Percentiles rank a stretch among this genome's conserved stretches.
These are phyloP conservation scores for Drosophila lutescens DNA, from an alignment of 2,888 invertebrate species.

Conservation along the genomic window DNA sequence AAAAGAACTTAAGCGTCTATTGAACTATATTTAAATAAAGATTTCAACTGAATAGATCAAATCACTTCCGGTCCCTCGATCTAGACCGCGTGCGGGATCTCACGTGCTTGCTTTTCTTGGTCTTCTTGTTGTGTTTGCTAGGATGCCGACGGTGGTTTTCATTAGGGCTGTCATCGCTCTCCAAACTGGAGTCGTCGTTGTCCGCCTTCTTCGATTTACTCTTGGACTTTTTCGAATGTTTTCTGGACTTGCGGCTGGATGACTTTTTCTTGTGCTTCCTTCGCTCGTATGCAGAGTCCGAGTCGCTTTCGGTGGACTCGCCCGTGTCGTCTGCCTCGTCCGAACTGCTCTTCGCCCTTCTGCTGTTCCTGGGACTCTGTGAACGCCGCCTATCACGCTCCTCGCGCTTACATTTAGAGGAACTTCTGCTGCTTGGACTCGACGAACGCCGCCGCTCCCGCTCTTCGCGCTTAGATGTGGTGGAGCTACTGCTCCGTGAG, in stretches of 20 bases:
- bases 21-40: constrained; percentile 67
- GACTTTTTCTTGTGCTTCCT: constrained; percentile 65
- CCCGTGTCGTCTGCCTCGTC: constrained; percentile 69
- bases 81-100: constrained; percentile 80
- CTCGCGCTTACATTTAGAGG: constrained; percentile 39
- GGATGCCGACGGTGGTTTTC: constrained; percentile 57
- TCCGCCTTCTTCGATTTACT: constrained; percentile 59
- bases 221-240: constrained; percentile 69
- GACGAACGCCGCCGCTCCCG: constrained; percentile 29
- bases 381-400: constrained; percentile 29
- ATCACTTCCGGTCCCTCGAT: constrained; percentile 52
- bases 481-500: constrained; percentile 40
- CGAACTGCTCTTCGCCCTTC: constrained; percentile 52
- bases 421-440: constrained; percentile 29
- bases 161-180: constrained; percentile 25
- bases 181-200: constrained; percentile 29
- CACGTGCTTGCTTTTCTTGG: constrained; percentile 83
- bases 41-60: constrained; percentile 60
- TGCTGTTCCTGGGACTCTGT: constrained; percentile 32
- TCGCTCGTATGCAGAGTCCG: constrained; percentile 67
- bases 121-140: constrained; percentile 81
- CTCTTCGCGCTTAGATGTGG: constrained; percentile 30
- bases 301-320: constrained; percentile 70
- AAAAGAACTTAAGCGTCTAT: constrained; percentile 55
- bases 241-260: constrained; percentile 65